Percentiles rank a stretch among this genome's conserved stretches.
phyloP scores from a whole-genome alignment of 2,113 vertebrate genomes.

The Erythrolamprus reginae region DNA sequence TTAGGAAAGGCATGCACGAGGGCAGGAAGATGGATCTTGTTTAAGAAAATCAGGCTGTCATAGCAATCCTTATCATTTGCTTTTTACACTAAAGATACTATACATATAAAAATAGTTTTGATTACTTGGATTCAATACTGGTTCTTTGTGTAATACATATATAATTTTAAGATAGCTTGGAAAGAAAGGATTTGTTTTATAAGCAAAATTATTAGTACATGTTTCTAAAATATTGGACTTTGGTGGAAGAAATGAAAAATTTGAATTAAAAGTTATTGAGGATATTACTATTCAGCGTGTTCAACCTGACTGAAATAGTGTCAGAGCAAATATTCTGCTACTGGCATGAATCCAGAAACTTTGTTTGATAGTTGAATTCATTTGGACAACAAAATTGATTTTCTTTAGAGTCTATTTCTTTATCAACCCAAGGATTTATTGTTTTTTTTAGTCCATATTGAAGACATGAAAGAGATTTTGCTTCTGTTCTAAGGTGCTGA shows the following conservation, averaged over 20 bases:
- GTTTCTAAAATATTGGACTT: background rate
- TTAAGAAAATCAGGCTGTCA: conserved; percentile 24
- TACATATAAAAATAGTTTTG: background rate
- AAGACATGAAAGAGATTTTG: background rate
- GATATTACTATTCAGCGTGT: background rate
- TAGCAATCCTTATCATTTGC: background rate
- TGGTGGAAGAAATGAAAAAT: background rate
- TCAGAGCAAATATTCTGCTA: background rate
- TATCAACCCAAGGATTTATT: background rate
- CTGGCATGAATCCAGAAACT: background rate
- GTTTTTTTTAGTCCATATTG: background rate
- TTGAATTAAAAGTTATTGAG: background rate
- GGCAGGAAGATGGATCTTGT: background rate
- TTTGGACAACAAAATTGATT: background rate
- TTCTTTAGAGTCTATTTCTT: background rate
- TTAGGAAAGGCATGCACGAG: background rate
- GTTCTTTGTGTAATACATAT: conserved; percentile 13
- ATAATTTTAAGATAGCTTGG: background rate
- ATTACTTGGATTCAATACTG: conserved; percentile 1
- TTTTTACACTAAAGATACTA: conserved; percentile 23
- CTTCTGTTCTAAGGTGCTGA: background rate
- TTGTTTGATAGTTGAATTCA: background rate
- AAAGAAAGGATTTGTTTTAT: background rate
- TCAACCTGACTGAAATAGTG: background rate
- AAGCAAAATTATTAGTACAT: background rate